Evolutionary conservation across 2,797 vertebrate species (phyloP), one percentile per base, ranked within the genome.

Genomic region (Hybognathus amarus): DNA sequence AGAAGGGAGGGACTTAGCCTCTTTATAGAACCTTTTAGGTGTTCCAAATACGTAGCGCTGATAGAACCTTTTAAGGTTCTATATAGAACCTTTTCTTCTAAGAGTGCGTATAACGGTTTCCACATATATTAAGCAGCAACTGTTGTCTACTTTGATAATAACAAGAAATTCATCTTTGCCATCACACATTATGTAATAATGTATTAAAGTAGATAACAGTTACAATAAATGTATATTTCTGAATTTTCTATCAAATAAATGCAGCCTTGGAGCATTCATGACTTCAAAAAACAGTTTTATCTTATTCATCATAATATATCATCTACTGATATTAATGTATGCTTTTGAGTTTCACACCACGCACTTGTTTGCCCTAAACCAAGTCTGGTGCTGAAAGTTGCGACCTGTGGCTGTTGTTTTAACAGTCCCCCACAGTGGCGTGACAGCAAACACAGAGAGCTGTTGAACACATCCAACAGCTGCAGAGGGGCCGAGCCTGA

Each of bases 381-480:
- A 54, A 79, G 22, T 50, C 45, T 27, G 22, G 36, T 36, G 11
- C 9, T 4, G 61, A 68, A 67, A 33, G 63, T 59, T 30, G 24
- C 2, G 50, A 83, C 73, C 63, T 83, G 73, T 76, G 73, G 50
- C 73, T 84, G 80, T 85, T 86, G 66, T 88, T 85, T 83, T 47
- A 85, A 70, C 42, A 56, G 76, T 59, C 30, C 80, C 68, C 73
- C 30, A 83, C 83, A 36, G 79, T 75, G 87, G 63, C 66, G 50
- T 81, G 67, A 83, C 77, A 50, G 77, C 76, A 77, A 87, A 86
- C 79, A 87, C 66, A 68, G 56, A 30, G 66, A 50, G 79, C 68
- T 93, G 92, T 92, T 90, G 91, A 94, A 91, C 91, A 47, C 2
- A 91, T 93, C 94, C 92, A 96, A 96, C 97, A 98, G 96, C 97